Evolutionary conservation across 2,797 vertebrate genomes (phyloP), one percentile per base, ranked within the genome.

Genomic region (Lagodon rhomboides): DNA sequence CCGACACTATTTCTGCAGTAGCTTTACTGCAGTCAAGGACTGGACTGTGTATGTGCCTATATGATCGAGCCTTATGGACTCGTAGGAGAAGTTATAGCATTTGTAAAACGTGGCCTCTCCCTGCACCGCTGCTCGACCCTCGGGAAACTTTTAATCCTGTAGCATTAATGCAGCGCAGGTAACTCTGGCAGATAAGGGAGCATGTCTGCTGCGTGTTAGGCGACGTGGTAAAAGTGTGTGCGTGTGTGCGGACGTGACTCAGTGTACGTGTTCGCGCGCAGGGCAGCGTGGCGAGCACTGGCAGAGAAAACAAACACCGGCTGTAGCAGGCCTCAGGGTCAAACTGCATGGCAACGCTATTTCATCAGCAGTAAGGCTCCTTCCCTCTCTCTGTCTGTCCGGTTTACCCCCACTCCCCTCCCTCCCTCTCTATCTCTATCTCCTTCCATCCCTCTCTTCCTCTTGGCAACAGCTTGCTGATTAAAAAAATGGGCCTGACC

Each of bases 401-500:
- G 18, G 58, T 72, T 44, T 38, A 20, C 27, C 65, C 41, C 25
- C 34, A 59, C 54, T 59, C 38, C 51, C 51, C 44, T 18, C 20
- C 49, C 50, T 16, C 25, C 51, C 46, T 44, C 56, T 30, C 65
- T 49, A 58, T 68, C 51, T 79, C 13, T 61, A 65, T 67, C 77
- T 82, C 23, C 62, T 61, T 73, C 82, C 51, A 66, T 81, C 55
- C 60, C 30, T 79, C 75, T 27, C 59, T 82, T 80, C 85, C 88
- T 85, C 75, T 79, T 80, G 89, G 87, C 83, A 89, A 90, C 80
- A 83, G 59, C 69, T 73, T 63, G n/a, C 82, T 89, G 90, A 92
- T 93, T 91, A 88, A 90, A 94, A 89, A 91, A 93, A 86, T 68
- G 56, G 65, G 34, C 50, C 56, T 82, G 86, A 92, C 89, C 88